A percentile compares a stretch with the other conserved stretches of the same genome.
These are phyloP conservation scores for Caenorhabditis wallacei DNA, from an alignment of 2,888 invertebrate genomes.

Conservation along the genomic window DNA sequence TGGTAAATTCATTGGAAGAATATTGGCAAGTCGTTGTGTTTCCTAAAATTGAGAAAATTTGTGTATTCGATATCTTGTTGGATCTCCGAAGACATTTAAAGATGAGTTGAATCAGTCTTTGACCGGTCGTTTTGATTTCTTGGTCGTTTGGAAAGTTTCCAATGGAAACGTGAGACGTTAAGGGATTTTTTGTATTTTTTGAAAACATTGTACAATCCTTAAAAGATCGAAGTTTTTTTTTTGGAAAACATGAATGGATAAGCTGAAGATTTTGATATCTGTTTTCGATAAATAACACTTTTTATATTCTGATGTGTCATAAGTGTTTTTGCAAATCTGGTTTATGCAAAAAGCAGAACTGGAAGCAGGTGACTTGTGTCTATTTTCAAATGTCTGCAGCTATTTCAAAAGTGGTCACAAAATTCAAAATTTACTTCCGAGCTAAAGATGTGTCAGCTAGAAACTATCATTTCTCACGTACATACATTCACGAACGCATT, in stretches of 20 bases:
- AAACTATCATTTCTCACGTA: not conserved
- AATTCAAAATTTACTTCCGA: not conserved
- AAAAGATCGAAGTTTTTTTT: too few relatives aligned
- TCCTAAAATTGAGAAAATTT: conserved; percentile 52
- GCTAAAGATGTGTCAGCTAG: not conserved
- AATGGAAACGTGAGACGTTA: too few relatives aligned
- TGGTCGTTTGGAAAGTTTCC: conserved; percentile 3
- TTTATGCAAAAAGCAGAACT: not conserved
- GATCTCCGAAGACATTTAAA: conserved; percentile 21
- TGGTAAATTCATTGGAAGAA: conserved; percentile 64
- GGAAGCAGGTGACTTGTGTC: not conserved
- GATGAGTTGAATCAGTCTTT: not conserved
- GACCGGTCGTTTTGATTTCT: conserved; percentile 1
- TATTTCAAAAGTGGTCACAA: not conserved
- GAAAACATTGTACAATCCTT: too few relatives aligned
- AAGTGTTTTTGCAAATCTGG: not conserved
- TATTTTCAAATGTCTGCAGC: not conserved
- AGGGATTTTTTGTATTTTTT: too few relatives aligned
- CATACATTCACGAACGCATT: conserved; percentile 40
- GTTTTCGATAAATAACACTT: too few relatives aligned
- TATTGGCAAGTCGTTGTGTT: conserved; percentile 67
- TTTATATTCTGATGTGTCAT: not conserved
- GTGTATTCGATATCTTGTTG: not conserved
- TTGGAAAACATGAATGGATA: too few relatives aligned
- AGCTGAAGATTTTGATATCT: too few relatives aligned